phyloP scores from a whole-genome alignment of 2,888 invertebrate genomes.

The Cantharis rufa region DNA sequence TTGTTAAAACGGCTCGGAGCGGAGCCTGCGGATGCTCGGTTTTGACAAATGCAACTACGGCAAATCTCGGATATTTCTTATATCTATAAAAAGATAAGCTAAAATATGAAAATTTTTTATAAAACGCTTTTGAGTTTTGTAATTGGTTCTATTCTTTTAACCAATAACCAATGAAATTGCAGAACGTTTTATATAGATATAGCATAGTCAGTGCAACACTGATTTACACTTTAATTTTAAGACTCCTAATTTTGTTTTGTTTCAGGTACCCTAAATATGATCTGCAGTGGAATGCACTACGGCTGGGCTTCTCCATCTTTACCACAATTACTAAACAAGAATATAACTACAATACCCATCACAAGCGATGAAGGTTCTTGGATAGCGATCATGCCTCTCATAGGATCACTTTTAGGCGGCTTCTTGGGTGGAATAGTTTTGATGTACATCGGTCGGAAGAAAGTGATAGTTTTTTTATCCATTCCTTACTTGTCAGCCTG shows the following conservation, averaged over 20 bases:
- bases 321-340: conserved; percentile 56
- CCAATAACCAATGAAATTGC: too few relatives aligned
- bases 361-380: conserved; percentile 61
- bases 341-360: conserved; percentile 55
- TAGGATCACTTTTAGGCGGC: conserved; percentile 67
- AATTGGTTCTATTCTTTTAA: too few relatives aligned
- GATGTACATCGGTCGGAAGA: conserved; percentile 70
- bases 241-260: conserved; percentile 7
- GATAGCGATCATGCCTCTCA: conserved; percentile 68
- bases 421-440: conserved; percentile 65
- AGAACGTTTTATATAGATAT: too few relatives aligned
- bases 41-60: too few relatives aligned
- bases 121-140: too few relatives aligned
- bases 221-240: too few relatives aligned
- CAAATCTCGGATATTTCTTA: too few relatives aligned
- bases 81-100: too few relatives aligned
- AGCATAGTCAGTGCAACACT: too few relatives aligned
- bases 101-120: too few relatives aligned
- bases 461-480: conserved; percentile 64
- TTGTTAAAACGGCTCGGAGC: too few relatives aligned
- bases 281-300: conserved; percentile 52
- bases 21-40: too few relatives aligned
- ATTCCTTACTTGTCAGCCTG: conserved; percentile 67
- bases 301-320: conserved; percentile 67
- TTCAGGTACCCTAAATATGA: conserved; percentile 49